These are phyloP conservation scores for Cepaea nemoralis DNA, from an alignment of 1,140 invertebrate species.

Conservation along the genomic window DNA sequence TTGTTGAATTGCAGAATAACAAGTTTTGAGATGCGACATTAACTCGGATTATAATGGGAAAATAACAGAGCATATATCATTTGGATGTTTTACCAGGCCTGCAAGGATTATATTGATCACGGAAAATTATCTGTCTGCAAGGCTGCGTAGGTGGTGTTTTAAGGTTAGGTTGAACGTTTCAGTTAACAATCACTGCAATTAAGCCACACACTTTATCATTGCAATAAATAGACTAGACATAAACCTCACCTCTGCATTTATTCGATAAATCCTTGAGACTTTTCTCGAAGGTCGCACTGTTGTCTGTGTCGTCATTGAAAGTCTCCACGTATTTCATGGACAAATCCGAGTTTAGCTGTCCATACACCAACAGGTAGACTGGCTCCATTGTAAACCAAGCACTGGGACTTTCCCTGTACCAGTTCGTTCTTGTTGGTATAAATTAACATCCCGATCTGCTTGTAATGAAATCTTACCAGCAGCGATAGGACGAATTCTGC, in stretches of 20 bases:
- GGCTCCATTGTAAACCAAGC: conserved; percentile 43
- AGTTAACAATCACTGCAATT: too few species aligned
- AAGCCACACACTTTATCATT: too few species aligned
- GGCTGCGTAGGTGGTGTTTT: too few species aligned
- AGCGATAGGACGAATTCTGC: conserved; percentile 44
- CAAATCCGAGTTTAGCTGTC: neutral
- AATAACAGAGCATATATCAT: too few species aligned
- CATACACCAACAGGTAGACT: conserved; percentile 20
- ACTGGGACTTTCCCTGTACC: neutral
- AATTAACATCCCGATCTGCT: conserved; percentile 46
- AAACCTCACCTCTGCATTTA: conserved; percentile 10
- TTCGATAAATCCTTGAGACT: conserved; percentile 13
- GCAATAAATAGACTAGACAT: too few species aligned
- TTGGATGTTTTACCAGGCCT: too few species aligned
- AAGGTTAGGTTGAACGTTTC: too few species aligned
- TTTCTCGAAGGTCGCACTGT: neutral
- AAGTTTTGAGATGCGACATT: too few species aligned
- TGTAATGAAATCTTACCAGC: conserved; percentile 47
- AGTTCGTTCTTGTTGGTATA: conserved; percentile 35
- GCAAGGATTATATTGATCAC: too few species aligned
- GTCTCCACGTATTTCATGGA: neutral
- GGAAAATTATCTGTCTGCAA: too few species aligned
- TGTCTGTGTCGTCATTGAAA: neutral
- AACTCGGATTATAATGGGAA: too few species aligned
- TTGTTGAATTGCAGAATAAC: too few species aligned